Base-by-base conservation (phyloP, 2,797 vertebrate genomes). In the Bovichtus diacanthus region DNA sequence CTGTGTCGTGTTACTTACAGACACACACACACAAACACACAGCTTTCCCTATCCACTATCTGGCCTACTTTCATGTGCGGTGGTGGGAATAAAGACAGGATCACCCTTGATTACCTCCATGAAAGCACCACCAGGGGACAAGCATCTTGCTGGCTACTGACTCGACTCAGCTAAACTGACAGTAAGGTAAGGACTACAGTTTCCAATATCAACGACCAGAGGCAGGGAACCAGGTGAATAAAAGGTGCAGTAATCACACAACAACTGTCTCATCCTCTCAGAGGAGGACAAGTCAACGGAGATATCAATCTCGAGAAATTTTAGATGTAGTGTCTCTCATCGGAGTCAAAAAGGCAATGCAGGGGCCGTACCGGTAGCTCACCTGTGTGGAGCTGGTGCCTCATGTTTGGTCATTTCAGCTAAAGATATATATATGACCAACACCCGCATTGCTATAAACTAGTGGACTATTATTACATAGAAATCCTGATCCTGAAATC, bases 21-120 rank as follows among this genome's bases (percentile, higher is more conserved):
- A 82, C 41, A 70, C 29, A 67, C 74, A 80, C 67, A 61, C 74
- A 84, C 74, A 76, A 25, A 59, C 19, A 72, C 70, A 61, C 74
- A 84, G 72, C 69, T 54, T 85, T 79, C 66, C 41, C 84, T 85
- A 83, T 68, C 83, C 84, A 91, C 86, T 93, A 87, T 89, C 71
- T 94, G 93, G 88, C 92, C 94, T 93, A 94, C 87, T 93, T 94
- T 91, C 85, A 86, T 92, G 92, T 91, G 91, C 86, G 87, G 82
- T 93, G 92, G 93, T 93, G 90, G 90, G 86, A 92, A 87, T 90
- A 90, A 93, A 92, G 86, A 88, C 84, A 86, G 66, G 78, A 78
- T 90, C 87, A 88, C 82, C 84, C 92, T 91, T 93, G 90, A 94
- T 92, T 93, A 92, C 84, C 78, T 90, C 87, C 51, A 69, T 90